Evolutionary conservation across 1,140 invertebrate species (phyloP), one percentile per base, ranked within the genome.

Genomic region (Amyelois transitella): DNA sequence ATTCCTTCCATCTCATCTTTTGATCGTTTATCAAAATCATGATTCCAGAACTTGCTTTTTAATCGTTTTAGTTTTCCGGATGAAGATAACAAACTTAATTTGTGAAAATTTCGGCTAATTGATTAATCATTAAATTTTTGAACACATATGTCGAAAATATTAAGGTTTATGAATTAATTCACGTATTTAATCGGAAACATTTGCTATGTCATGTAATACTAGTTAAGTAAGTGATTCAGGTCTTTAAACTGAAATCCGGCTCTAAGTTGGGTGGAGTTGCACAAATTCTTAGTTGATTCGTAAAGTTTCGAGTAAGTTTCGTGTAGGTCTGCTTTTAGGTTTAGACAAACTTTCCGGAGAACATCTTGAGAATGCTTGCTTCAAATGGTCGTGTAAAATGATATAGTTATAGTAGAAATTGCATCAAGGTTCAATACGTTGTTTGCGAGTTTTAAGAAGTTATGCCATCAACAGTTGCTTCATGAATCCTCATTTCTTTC

Each of bases 181-280:
- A n/a, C n/a, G n/a, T n/a, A n/a, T n/a, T n/a, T n/a, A n/a, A n/a
- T n/a, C n/a, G n/a, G n/a, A n/a, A n/a, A n/a, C n/a, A n/a, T n/a
- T 8, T 22, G 47, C 25, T 28, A 28, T 24, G 10, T 24, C 14
- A 19, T 51, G 28, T 18, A 52, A 19, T 56, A 62, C 43, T 61
- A 55, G 21, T 22, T 21, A 28, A 25, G 43, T 55, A 52, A 60
- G 51, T 64, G 60, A 55, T 58, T 47, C 47, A 61, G 43, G 51
- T 66, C 58, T 66, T 71, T 62, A 69, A 71, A 71, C 66, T 65
- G 60, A 64, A 71, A 71, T 69, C 61, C 59, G 58, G 64, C 57
- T 18, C 8, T 43, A 49, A 64, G 47, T 58, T 58, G 53, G 28
- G 50, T 32, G 18, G 60, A 67, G 51, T 63, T 43, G 38, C 53